Percentiles rank a stretch among this genome's conserved stretches.
Conservation (phyloP, 2,113 vertebrate species). For the Antechinus stuartii region DNA sequence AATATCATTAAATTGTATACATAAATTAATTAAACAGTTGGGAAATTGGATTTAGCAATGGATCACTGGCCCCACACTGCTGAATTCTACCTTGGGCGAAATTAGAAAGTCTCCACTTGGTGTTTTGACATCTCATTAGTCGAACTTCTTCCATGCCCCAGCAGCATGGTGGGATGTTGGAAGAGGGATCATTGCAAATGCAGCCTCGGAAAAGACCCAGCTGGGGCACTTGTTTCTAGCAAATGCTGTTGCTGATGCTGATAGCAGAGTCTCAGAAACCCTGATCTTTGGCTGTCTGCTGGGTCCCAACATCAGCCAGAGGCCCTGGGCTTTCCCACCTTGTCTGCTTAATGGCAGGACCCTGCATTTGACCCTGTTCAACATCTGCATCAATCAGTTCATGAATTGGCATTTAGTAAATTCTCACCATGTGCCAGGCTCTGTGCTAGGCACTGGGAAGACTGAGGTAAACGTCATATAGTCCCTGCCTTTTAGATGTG, state of each 20-base stretch:
- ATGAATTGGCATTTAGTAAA: not conserved
- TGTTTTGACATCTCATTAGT: conserved; percentile 77
- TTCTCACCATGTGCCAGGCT: not conserved
- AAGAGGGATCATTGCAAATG: conserved; percentile 52
- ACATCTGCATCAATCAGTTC: not conserved
- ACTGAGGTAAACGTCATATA: not conserved
- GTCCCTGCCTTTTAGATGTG: not conserved
- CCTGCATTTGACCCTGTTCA: not conserved
- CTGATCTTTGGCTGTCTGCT: conserved; percentile 1
- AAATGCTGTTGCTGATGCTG: conserved; percentile 48
- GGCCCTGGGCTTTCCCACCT: not conserved
- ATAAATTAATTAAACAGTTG: conserved; percentile 83
- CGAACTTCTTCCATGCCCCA: conserved; percentile 65
- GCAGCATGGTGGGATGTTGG: conserved; percentile 40
- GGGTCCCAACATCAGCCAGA: not conserved
- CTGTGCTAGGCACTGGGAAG: not conserved
- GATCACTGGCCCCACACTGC: conserved; percentile 79
- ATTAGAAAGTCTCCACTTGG: conserved; percentile 79
- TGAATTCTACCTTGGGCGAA: conserved; percentile 77
- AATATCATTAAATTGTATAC: conserved; percentile 80
- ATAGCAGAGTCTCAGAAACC: not conserved
- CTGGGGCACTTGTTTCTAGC: conserved; percentile 56
- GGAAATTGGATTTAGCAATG: conserved; percentile 82
- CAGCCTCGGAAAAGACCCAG: conserved; percentile 54
- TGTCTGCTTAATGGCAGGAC: conserved; percentile 10